Conservation (phyloP, 2,888 invertebrate species). For the Microctonus brassicae region DNA sequence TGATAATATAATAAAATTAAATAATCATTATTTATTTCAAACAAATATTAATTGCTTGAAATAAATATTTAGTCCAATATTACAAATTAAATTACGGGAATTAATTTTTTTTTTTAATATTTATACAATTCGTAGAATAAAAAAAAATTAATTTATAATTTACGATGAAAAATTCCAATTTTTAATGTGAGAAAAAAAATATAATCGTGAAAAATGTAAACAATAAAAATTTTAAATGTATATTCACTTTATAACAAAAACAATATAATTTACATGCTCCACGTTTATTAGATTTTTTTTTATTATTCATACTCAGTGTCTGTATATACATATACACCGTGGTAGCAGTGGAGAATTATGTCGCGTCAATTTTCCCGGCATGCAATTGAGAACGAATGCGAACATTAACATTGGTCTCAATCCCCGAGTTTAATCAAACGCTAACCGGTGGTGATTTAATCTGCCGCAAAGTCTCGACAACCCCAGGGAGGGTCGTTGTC, state of each 20-base stretch:
- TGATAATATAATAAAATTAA: too few species aligned
- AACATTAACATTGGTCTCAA: slow-evolving; percentile 67
- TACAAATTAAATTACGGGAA: neutral
- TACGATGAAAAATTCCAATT: neutral
- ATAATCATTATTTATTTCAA: too few species aligned
- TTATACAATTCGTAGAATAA: neutral
- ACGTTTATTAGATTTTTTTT: slow-evolving; percentile 17
- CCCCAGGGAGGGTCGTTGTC: slow-evolving; percentile 31
- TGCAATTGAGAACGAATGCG: slow-evolving; percentile 46
- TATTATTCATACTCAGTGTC: too few species aligned
- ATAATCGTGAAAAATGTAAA: too few species aligned
- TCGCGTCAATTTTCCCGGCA: slow-evolving; percentile 31
- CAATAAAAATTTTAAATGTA: too few species aligned
- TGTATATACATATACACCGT: neutral
- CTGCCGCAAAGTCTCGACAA: slow-evolving; percentile 56
- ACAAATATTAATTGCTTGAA: too few species aligned
- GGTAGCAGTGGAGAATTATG: neutral
- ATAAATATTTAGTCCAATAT: too few species aligned
- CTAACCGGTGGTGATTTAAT: slow-evolving; percentile 69
- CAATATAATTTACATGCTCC: neutral
- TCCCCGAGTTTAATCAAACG: slow-evolving; percentile 69
- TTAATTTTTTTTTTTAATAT: neutral
- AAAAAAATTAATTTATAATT: neutral
- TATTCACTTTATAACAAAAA: slow-evolving; percentile 35
- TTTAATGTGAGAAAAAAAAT: neutral